These are phyloP conservation scores for Syngnathus rostellatus DNA, from an alignment of 2,797 vertebrate genomes.

Conservation along the genomic window DNA sequence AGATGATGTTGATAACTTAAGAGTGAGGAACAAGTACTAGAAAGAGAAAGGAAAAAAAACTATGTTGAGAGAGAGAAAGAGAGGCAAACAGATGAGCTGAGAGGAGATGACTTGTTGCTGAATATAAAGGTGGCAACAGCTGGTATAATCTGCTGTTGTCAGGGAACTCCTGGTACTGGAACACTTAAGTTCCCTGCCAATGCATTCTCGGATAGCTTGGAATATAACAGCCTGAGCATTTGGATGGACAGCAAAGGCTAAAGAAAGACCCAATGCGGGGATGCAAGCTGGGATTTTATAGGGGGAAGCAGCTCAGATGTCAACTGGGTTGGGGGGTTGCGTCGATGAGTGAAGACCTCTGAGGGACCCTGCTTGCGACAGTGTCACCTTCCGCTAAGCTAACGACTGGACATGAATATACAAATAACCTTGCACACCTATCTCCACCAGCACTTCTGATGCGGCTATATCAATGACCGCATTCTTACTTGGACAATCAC, in stretches of 20 bases:
- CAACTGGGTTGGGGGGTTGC: slow-evolving; percentile 10
- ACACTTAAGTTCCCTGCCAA: slow-evolving; percentile 38
- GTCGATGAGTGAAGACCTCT: slow-evolving; percentile 24
- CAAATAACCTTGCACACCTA: slow-evolving; percentile 12
- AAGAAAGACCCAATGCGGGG: slow-evolving; percentile 47
- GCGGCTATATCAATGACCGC: no score
- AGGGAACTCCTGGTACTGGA: slow-evolving; percentile 22
- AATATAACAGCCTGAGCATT: slow-evolving; percentile 28
- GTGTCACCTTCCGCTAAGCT: slow-evolving; percentile 50
- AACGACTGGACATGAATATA: slow-evolving; percentile 30
- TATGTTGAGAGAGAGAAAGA: slow-evolving; percentile 21
- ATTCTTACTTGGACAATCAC: not conserved
- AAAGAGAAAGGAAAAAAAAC: slow-evolving; percentile 29
- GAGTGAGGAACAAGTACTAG: slow-evolving; percentile 26
- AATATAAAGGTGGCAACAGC: slow-evolving; percentile 54
- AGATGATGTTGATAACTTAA: not conserved
- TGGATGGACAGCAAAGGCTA: slow-evolving; percentile 29
- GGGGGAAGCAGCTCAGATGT: slow-evolving; percentile 32
- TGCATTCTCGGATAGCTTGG: slow-evolving; percentile 43
- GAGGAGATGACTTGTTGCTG: slow-evolving; percentile 43
- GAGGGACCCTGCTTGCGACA: slow-evolving; percentile 40
- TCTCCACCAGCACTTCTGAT: slow-evolving; percentile 5
- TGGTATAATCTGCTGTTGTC: slow-evolving; percentile 48
- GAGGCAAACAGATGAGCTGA: slow-evolving; percentile 17
- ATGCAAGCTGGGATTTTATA: slow-evolving; percentile 16